Conservation (phyloP, 2,888 invertebrate genomes). For the Lasioglossum figueresi region DNA sequence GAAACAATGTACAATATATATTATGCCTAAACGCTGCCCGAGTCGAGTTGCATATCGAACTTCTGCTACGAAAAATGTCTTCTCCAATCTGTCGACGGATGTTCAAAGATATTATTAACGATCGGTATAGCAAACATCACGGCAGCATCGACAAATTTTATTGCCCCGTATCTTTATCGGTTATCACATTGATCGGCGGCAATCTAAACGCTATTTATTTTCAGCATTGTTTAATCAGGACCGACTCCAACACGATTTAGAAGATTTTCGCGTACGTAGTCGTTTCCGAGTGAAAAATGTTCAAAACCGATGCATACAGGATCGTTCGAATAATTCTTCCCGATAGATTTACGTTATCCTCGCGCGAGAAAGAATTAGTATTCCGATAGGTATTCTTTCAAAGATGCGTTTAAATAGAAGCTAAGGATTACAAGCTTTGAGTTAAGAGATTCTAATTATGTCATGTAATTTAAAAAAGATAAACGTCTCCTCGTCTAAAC, state of each 20-base stretch:
- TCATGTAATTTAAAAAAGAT: constrained; percentile 39
- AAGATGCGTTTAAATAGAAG: constrained; percentile 49
- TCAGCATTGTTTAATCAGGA: constrained; percentile 41
- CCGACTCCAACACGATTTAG: constrained; percentile 26
- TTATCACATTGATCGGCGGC: constrained; percentile 66
- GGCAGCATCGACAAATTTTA: constrained; percentile 63
- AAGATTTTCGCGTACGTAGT: constrained; percentile 18
- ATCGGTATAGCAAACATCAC: constrained; percentile 58
- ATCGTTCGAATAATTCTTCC: constrained; percentile 48
- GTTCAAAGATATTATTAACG: constrained; percentile 46
- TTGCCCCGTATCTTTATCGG: constrained; percentile 46
- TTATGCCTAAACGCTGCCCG: constrained; percentile 57
- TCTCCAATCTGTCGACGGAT: constrained; percentile 27
- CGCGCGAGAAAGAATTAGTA: constrained; percentile 32
- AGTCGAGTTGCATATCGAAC: constrained; percentile 54
- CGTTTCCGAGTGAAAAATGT: neutral
- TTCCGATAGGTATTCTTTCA: constrained; percentile 34
- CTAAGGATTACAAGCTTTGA: constrained; percentile 50
- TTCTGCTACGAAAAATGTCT: constrained; percentile 35
- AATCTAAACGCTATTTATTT: constrained; percentile 50
- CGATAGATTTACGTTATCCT: constrained; percentile 39
- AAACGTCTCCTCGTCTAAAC: constrained; percentile 22
- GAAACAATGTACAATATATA: constrained; percentile 58
- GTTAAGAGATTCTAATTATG: constrained; percentile 51
- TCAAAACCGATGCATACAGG: constrained; percentile 20